phyloP scores from a whole-genome alignment of 2,797 vertebrate genomes.

The Amniataba percoides region DNA sequence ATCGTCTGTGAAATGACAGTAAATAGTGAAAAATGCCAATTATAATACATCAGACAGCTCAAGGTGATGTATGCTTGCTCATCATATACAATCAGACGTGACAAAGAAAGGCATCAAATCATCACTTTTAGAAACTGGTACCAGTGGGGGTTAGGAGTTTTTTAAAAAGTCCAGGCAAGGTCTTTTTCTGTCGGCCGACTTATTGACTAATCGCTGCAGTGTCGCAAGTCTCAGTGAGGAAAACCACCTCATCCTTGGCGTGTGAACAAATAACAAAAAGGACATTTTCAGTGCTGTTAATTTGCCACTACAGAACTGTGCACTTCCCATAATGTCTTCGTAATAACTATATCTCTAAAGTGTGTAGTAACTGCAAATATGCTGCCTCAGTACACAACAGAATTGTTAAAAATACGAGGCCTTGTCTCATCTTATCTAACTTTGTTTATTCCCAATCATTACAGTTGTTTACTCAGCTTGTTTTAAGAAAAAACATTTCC shows the following conservation, averaged over 20 bases:
- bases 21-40: background rate
- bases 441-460: slow-evolving; percentile 24
- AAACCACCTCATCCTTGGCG: background rate
- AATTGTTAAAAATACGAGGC: slow-evolving; percentile 11
- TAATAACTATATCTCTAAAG: background rate
- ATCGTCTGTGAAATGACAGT: background rate
- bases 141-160: background rate
- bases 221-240: background rate
- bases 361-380: background rate
- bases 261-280: background rate
- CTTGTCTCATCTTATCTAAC: background rate
- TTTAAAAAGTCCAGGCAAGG: background rate
- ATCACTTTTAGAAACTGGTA: background rate
- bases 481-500: slow-evolving; percentile 29
- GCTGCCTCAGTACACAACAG: slow-evolving; percentile 1
- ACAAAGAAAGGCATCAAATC: background rate
- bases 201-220: background rate
- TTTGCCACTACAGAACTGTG: background rate
- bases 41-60: background rate
- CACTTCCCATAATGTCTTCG: background rate
- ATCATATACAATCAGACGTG: background rate
- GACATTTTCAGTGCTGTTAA: background rate
- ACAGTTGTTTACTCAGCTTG: slow-evolving; percentile 43
- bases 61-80: background rate
- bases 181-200: background rate